Evolutionary conservation across 2,888 invertebrate species (phyloP).

Genomic region (Caenorhabditis sp.): DNA sequence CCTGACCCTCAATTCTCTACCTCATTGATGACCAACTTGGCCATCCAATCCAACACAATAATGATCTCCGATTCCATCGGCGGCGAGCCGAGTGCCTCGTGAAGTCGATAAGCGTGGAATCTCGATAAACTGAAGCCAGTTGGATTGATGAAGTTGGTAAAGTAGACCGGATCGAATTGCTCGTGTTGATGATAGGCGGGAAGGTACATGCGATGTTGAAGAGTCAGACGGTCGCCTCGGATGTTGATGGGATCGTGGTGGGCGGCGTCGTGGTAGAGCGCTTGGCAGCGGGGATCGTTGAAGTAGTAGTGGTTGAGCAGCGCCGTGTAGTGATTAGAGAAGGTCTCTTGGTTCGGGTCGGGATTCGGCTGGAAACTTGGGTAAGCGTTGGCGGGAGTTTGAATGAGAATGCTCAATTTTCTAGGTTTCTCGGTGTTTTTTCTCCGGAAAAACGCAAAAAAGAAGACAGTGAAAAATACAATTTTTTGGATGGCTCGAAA

Average conservation of each 20-base stretch:
- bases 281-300: not conserved
- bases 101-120: conserved; percentile 23
- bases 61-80: conserved; percentile 40
- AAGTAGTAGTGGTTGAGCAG: not conserved
- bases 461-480: too few species aligned
- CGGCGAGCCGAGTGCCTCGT: conserved; percentile 28
- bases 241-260: not conserved
- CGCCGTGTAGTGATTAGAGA: not conserved
- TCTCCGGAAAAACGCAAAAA: too few species aligned
- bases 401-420: too few species aligned
- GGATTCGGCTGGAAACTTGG: conserved; percentile 11
- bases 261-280: too few species aligned
- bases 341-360: not conserved
- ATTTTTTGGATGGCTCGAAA: too few species aligned
- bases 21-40: conserved; percentile 1
- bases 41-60: conserved; percentile 21
- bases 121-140: not conserved
- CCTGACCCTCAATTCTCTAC: not conserved
- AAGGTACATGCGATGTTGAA: not conserved
- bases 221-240: not conserved
- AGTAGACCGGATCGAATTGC: not conserved
- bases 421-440: too few species aligned
- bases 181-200: too few species aligned
- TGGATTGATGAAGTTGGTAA: not conserved
- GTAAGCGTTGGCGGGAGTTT: too few species aligned